Evolutionary conservation across 64 coral and sea anemone genomes (phyloP), one percentile per base, ranked within the genome.

Genomic region (Montipora foliosa): DNA sequence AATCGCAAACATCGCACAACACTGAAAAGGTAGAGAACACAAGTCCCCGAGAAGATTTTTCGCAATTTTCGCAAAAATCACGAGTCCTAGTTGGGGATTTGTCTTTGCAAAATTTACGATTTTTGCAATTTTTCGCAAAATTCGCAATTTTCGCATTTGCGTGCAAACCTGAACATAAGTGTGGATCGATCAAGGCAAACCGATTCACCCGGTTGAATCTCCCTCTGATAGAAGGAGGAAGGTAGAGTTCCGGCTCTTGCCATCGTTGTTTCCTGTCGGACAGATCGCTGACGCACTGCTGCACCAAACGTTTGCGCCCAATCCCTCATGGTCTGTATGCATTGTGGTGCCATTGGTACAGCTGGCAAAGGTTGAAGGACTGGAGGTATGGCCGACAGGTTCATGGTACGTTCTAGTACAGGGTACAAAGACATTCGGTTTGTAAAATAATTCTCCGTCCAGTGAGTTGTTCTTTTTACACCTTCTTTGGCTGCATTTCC

Each of bases 241-340:
- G 84, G 92, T 47, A 93, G 22, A 16, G 84, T 93, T 93, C 92
- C 92, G 8, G 60, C 74, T 13, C 9, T 74, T 50, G 45, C 60
- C 92, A 93, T 93, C 14, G 75, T 88, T 5, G 76, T 93, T 64
- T 92, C 70, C 83, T 92, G 90, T 13, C 90, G 80, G 74, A 75
- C 74, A 15, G 82, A 58, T 81, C 69, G 70, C 37, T 94, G 93
- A 25, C 87, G 67, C 8, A 94, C 87, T 19, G 87, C 87, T 29
- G 87, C 87, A 75, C 93, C 93, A 79, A 52, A 89, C n/a, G 93
- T 86, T 44, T 37, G 76, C 19, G 86, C 61, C 45, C 68, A 94
- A 8, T 44, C 44, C 20, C 67, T 64, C 87, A 89, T 94, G 49
- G 47, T 17, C 70, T 89, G 49, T 14, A 82, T 77, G 44, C 1